A percentile compares a stretch with the other conserved stretches of the same genome.
These are phyloP conservation scores for Champsocephalus gunnari DNA, from an alignment of 2,797 vertebrate species.

Conservation along the genomic window DNA sequence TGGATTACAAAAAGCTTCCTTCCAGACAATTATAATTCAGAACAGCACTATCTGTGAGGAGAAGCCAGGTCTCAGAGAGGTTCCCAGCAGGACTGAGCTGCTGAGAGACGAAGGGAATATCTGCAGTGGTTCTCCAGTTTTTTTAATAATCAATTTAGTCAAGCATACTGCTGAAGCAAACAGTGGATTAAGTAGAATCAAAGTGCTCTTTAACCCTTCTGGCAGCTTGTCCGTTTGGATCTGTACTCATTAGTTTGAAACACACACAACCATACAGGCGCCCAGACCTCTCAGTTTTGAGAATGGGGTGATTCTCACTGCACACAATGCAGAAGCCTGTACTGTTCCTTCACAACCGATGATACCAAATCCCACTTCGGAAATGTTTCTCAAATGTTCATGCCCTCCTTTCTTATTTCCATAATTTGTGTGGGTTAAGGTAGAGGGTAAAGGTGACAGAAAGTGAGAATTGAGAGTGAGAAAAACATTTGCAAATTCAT, in stretches of 20 bases:
- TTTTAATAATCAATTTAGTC: conserved; percentile 54
- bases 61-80: conserved; percentile 29
- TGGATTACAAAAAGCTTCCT: conserved; percentile 39
- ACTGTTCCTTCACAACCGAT: conserved; percentile 16
- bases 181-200: conserved; percentile 57
- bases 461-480: conserved; percentile 17
- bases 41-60: conserved; percentile 33
- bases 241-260: conserved; percentile 49
- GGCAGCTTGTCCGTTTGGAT: conserved; percentile 46
- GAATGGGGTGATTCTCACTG: neutral
- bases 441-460: conserved; percentile 19
- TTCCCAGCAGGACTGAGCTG: conserved; percentile 41
- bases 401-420: conserved; percentile 19
- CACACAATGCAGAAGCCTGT: neutral
- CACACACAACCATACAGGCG: conserved; percentile 1
- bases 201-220: conserved; percentile 57
- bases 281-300: neutral
- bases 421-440: conserved; percentile 47
- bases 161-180: conserved; percentile 37
- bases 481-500: conserved; percentile 27
- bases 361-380: conserved; percentile 13
- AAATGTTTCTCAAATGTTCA: conserved; percentile 13
- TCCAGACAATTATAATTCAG: conserved; percentile 38
- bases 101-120: conserved; percentile 27
- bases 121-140: conserved; percentile 17